Evolutionary conservation across 2,888 invertebrate species (phyloP).

Genomic region (Caprella mutica): DNA sequence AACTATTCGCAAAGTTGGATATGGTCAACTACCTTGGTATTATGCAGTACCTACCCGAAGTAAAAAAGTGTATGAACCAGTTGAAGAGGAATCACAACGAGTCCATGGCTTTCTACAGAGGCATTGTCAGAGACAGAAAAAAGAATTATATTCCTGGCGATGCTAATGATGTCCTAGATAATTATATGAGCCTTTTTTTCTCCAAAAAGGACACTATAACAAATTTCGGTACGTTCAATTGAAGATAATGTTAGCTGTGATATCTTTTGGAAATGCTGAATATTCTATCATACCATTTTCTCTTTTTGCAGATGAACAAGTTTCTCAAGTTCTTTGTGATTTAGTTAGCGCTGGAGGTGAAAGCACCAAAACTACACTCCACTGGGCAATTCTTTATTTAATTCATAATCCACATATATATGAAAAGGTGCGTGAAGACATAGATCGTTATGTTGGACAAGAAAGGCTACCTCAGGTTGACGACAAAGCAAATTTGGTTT

Average conservation of each 20-base stretch:
- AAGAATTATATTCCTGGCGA: slow-evolving; percentile 52
- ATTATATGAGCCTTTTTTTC: slow-evolving; percentile 2
- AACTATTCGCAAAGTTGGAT: slow-evolving; percentile 68
- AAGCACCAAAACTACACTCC: slow-evolving; percentile 75
- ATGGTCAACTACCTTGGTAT: slow-evolving; percentile 73
- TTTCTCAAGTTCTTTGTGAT: slow-evolving; percentile 82
- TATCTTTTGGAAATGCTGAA: too few species aligned
- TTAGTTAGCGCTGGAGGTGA: slow-evolving; percentile 88
- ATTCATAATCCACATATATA: slow-evolving; percentile 63
- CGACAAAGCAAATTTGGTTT: slow-evolving; percentile 65
- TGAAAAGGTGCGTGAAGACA: slow-evolving; percentile 59
- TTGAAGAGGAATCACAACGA: slow-evolving; percentile 61
- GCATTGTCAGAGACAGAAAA: slow-evolving; percentile 69
- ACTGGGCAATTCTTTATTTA: slow-evolving; percentile 63
- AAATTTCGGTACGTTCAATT: too few species aligned
- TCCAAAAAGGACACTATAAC: background rate
- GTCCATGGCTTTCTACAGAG: slow-evolving; percentile 61
- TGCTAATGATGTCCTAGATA: slow-evolving; percentile 3
- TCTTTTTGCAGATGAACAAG: slow-evolving; percentile 60
- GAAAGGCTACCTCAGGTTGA: slow-evolving; percentile 66
- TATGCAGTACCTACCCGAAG: slow-evolving; percentile 49
- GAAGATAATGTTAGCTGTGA: too few species aligned
- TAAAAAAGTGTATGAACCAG: slow-evolving; percentile 47
- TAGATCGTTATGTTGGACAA: slow-evolving; percentile 61
- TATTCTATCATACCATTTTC: too few species aligned